A percentile compares a stretch with the other conserved stretches of the same genome.
These are phyloP conservation scores for Ia io DNA, from an alignment of 2,113 vertebrate genomes.

Conservation along the genomic window DNA sequence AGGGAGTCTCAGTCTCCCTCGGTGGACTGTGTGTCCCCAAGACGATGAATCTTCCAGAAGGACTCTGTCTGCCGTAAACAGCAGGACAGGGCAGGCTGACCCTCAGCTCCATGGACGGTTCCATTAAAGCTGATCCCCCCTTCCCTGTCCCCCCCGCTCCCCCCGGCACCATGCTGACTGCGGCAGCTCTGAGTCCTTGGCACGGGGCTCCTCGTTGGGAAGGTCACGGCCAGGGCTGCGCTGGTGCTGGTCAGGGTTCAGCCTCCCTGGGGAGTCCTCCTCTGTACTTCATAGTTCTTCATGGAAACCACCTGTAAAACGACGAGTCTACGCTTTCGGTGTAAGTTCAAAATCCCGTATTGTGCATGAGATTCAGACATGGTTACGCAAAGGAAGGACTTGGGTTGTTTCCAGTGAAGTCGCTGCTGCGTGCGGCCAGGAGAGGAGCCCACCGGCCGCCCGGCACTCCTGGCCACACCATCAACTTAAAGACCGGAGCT, in stretches of 20 bases:
- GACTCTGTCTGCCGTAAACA: neutral
- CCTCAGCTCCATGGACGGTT: neutral
- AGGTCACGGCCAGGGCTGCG: no score
- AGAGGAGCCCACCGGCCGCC: neutral
- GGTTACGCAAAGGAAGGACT: neutral
- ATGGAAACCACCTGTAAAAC: neutral
- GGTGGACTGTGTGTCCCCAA: neutral
- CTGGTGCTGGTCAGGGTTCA: neutral
- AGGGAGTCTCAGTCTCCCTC: neutral
- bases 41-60: neutral
- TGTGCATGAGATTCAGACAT: neutral
- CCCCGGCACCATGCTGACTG: neutral
- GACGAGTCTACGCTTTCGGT: neutral
- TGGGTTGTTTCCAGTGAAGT: neutral
- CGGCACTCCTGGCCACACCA: neutral
- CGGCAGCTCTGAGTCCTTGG: neutral
- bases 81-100: neutral
- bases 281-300: neutral
- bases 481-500: neutral
- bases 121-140: neutral
- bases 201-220: no score
- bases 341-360: neutral
- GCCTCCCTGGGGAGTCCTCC: neutral
- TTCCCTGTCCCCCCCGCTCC: no score
- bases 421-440: neutral